Conservation (phyloP, 2,113 vertebrate species). For the Laterallus jamaicensis region DNA sequence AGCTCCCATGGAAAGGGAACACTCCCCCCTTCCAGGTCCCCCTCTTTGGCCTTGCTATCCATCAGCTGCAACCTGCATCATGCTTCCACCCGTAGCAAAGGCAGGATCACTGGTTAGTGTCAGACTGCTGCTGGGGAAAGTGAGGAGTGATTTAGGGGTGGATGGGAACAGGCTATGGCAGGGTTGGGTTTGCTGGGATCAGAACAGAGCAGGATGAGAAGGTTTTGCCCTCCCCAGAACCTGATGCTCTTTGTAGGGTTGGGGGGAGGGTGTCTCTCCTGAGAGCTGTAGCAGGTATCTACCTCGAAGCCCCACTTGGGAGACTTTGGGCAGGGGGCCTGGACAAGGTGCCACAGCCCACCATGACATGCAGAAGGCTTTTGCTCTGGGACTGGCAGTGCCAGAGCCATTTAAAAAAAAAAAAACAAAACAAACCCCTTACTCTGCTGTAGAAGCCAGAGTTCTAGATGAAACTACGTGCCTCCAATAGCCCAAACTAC, state of each 20-base stretch:
- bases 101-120: background rate
- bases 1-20: background rate
- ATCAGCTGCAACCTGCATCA: background rate
- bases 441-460: background rate
- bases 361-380: background rate
- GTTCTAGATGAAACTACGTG: background rate
- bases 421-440: no score
- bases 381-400: background rate
- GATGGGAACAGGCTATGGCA: background rate
- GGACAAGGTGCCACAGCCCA: background rate
- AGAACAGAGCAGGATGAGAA: background rate
- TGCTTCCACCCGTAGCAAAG: background rate
- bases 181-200: background rate
- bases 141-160: fast-evolving
- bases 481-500: background rate
- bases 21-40: background rate
- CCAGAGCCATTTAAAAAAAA: background rate
- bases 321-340: background rate
- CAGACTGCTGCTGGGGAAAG: background rate
- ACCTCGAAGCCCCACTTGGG: background rate
- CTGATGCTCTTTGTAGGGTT: background rate
- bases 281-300: background rate
- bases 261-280: background rate
- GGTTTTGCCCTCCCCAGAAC: background rate
- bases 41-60: background rate